Percentiles rank a stretch among this genome's conserved stretches.
phyloP scores from a whole-genome alignment of 2,888 invertebrate species.

The Taenaris catops region DNA sequence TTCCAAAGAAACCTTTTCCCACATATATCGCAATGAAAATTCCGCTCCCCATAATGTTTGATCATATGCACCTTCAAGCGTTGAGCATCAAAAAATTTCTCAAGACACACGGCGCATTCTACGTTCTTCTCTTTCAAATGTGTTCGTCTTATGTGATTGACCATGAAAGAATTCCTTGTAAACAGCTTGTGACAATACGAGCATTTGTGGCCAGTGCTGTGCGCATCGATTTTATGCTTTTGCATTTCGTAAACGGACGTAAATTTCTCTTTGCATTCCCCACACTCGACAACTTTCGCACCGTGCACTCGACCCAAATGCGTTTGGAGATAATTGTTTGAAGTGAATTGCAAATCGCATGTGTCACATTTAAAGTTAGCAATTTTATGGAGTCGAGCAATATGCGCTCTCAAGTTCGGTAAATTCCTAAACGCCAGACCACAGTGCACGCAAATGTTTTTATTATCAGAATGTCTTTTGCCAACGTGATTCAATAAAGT shows the following conservation, averaged over 20 bases:
- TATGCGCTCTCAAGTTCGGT: slow-evolving; percentile 48
- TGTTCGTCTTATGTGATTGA: slow-evolving; percentile 47
- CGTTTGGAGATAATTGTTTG: slow-evolving; percentile 35
- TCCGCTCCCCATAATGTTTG: slow-evolving; percentile 68
- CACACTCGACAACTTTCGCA: slow-evolving; percentile 41
- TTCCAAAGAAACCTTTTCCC: slow-evolving; percentile 78
- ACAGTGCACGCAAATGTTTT: slow-evolving; percentile 50
- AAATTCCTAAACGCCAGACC: slow-evolving; percentile 49
- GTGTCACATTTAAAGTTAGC: slow-evolving; percentile 38
- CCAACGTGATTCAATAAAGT: slow-evolving; percentile 48
- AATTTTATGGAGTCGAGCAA: slow-evolving; percentile 40
- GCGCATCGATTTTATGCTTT: slow-evolving; percentile 43
- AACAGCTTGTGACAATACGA: slow-evolving; percentile 48
- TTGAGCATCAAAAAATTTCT: slow-evolving; percentile 48
- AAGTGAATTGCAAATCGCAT: slow-evolving; percentile 39
- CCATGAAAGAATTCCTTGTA: slow-evolving; percentile 50
- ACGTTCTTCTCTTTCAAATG: slow-evolving; percentile 61
- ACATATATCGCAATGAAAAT: slow-evolving; percentile 78
- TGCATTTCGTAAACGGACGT: slow-evolving; percentile 45
- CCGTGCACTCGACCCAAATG: slow-evolving; percentile 51
- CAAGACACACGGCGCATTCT: slow-evolving; percentile 47
- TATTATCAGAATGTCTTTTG: slow-evolving; percentile 45
- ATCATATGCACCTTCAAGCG: slow-evolving; percentile 62
- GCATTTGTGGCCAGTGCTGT: slow-evolving; percentile 51
- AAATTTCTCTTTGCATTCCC: slow-evolving; percentile 50